These are phyloP conservation scores for Fulmarus glacialis DNA, from an alignment of 2,113 vertebrate genomes.

Conservation along the genomic window DNA sequence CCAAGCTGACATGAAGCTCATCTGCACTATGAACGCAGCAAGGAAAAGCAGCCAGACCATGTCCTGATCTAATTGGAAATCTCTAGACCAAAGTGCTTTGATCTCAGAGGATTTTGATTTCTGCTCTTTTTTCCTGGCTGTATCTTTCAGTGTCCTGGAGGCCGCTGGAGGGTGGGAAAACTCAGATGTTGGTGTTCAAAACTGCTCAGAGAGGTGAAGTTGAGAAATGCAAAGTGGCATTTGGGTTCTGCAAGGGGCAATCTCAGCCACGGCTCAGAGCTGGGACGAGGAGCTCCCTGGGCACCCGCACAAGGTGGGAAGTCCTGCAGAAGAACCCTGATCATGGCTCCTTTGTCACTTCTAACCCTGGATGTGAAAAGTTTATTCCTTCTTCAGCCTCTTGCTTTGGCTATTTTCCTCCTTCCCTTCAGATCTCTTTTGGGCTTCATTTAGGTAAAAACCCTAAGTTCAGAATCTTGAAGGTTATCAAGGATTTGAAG, in stretches of 20 bases:
- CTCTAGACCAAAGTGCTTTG: constrained; percentile 23
- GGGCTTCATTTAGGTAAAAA: neutral
- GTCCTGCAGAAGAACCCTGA: neutral
- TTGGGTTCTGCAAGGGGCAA: neutral
- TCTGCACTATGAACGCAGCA: neutral
- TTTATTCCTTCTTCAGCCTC: neutral
- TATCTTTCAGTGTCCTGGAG: neutral
- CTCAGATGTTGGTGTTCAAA: neutral
- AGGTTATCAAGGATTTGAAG: neutral
- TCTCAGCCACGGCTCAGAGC: neutral
- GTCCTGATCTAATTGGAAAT: constrained; percentile 25
- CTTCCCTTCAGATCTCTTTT: neutral
- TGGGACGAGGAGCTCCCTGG: neutral
- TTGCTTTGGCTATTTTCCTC: neutral
- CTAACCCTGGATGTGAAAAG: neutral
- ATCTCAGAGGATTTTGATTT: neutral
- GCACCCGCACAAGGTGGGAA: neutral
- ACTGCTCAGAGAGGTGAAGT: neutral
- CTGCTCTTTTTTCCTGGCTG: neutral
- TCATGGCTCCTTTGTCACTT: neutral
- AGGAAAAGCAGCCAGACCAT: constrained; percentile 12
- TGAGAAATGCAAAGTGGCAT: neutral
- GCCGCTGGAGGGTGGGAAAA: neutral
- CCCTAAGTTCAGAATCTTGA: neutral
- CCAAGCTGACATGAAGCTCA: constrained; percentile 44